Base-by-base conservation (phyloP, 1,140 invertebrate species). In the Diachasma alloeum region DNA sequence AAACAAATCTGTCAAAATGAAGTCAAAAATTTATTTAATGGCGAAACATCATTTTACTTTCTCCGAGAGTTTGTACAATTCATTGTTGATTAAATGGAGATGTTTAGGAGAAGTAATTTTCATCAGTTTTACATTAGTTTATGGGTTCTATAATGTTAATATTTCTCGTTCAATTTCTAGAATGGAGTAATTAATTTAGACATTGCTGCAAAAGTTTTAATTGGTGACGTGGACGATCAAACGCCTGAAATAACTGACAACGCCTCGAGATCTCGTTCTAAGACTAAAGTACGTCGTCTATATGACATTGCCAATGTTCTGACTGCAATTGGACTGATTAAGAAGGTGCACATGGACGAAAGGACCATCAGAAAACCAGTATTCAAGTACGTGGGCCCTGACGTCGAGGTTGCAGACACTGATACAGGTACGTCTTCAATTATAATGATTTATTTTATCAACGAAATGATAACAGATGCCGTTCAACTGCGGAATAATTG, bases 301-400 rank as follows among this genome's bases (percentile, higher is more conserved):
- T 95, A 95, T 88, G 94, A 95, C 81, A 94, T 95, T 83, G 93
- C 94, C 37, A 95, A 95, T 89, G 93, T 94, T 70, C 89, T 94
- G 74, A 92, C 93, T 75, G 94, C 93, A 74, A 91, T 94, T 79
- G 91, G 91, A 75, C 89, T 94, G 63, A 93, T 94, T 76, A 89
- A 91, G 83, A 94, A 93, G 85, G 91, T 93, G 48, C 91, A 91
- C 72, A 85, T 89, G 15, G 89, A 87, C 24, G 90, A 90, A 72
- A 83, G 87, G 37, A 88, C 91, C 80, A 91, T 92, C 76, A 92
- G 92, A 80, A 94, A 94, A 83, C 93, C 93, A 77, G 92, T 93
- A 77, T 94, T 93, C 85, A 91, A 91, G 80, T 94, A 94, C 86
- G 91, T 91, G 74, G 93, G 93, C 19, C 93, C 93, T 46, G 84